These are phyloP conservation scores for Centrocercus urophasianus DNA, from an alignment of 2,113 vertebrate species.

Conservation along the genomic window DNA sequence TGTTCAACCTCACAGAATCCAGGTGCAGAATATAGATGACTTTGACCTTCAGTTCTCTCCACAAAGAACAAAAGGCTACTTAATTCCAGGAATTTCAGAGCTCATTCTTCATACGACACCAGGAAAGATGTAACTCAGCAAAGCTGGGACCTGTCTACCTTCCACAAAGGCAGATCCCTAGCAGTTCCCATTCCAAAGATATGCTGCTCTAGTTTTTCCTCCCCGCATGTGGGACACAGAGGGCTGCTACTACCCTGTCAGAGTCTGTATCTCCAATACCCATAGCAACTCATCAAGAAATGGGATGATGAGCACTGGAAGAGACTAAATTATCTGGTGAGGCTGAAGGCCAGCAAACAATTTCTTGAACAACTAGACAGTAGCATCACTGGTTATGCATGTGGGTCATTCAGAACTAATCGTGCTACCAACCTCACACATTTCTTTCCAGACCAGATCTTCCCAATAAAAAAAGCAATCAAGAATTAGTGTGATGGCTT, in stretches of 20 bases:
- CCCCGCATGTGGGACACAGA: not conserved
- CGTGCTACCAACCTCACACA: not conserved
- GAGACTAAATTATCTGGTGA: not conserved
- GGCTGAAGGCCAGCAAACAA: not conserved
- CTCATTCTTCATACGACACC: not conserved
- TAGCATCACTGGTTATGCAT: not conserved
- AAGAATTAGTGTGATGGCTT: not conserved
- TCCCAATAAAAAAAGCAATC: not conserved
- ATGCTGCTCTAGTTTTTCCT: not conserved
- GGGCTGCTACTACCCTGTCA: not conserved
- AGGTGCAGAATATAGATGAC: not conserved
- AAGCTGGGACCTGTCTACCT: not conserved
- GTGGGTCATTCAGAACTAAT: not conserved
- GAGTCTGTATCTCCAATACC: not conserved
- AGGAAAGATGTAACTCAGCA: not conserved
- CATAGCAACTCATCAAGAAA: not conserved
- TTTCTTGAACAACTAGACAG: not conserved
- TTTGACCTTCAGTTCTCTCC: not conserved
- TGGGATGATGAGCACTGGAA: not conserved
- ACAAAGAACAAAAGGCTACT: not conserved
- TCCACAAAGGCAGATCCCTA: not conserved
- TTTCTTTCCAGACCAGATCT: not conserved
- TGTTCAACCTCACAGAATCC: not conserved
- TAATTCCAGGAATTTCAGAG: not conserved
- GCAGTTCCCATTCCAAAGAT: fast-evolving